Evolutionary conservation across 2,113 vertebrate genomes (phyloP).

Genomic region (Grallaria varia): DNA sequence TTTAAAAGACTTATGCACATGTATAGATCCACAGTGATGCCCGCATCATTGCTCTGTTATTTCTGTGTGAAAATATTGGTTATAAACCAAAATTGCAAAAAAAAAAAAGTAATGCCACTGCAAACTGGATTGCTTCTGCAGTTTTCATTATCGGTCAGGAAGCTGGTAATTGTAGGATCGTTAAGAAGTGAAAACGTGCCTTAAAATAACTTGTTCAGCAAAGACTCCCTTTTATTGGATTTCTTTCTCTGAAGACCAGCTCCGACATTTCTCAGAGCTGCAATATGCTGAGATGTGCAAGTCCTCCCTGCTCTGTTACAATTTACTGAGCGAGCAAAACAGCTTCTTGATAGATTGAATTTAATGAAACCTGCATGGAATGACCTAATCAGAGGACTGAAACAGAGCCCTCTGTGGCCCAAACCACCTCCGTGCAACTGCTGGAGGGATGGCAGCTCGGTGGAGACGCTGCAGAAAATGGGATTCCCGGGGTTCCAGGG

Average conservation of each 20-base stretch:
- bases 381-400: neutral
- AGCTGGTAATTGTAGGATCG: neutral
- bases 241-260: constrained; percentile 4
- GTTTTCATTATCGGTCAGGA: neutral
- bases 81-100: neutral
- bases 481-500: neutral
- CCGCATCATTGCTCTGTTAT: neutral
- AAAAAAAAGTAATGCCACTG: neutral
- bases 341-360: neutral
- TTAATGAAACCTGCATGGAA: neutral
- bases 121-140: neutral
- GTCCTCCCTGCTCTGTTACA: neutral
- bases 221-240: neutral
- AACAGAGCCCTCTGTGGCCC: neutral
- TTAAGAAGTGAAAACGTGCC: neutral
- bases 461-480: neutral
- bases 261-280: neutral
- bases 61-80: neutral
- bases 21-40: neutral
- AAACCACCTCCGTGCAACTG: neutral
- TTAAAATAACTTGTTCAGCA: constrained; percentile 42
- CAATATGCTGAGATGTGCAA: neutral
- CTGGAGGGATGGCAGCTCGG: neutral
- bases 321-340: neutral
- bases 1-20: neutral